phyloP scores from a whole-genome alignment of 1,140 invertebrate species.

The Babylonia areolata region DNA sequence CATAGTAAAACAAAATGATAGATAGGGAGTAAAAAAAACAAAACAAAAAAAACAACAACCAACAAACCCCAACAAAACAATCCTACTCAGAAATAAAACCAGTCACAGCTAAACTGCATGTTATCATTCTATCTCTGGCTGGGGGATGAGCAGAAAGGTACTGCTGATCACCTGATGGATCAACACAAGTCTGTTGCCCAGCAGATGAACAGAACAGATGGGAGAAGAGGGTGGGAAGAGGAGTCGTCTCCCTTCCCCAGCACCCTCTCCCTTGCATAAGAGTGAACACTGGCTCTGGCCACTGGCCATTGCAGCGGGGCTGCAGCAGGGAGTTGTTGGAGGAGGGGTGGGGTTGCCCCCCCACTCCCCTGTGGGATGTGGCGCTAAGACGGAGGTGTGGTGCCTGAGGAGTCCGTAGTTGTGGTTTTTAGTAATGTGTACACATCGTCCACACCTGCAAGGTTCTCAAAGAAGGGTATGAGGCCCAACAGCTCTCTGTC shows the following conservation, averaged over 20 bases:
- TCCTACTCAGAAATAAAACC: too few relatives aligned
- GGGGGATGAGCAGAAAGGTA: background rate
- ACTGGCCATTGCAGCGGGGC: slow-evolving; percentile 5
- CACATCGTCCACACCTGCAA: slow-evolving; percentile 78
- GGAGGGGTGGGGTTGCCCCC: background rate
- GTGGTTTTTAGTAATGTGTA: slow-evolving; percentile 68
- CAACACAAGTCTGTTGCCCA: background rate
- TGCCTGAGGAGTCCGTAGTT: slow-evolving; percentile 58
- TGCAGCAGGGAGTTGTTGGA: background rate
- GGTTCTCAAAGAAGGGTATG: slow-evolving; percentile 93
- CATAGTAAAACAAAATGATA: background rate
- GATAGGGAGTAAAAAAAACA: too few relatives aligned
- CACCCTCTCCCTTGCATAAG: slow-evolving; percentile 16
- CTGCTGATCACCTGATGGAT: background rate
- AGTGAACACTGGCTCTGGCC: background rate
- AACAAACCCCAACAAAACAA: background rate
- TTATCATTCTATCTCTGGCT: too few relatives aligned
- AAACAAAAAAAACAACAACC: background rate
- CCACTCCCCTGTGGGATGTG: background rate
- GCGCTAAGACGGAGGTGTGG: slow-evolving; percentile 51
- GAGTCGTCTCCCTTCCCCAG: background rate
- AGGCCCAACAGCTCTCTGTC: slow-evolving; percentile 95
- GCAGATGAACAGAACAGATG: background rate
- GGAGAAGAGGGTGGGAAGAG: background rate
- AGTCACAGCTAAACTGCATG: too few relatives aligned